A percentile compares a stretch with the other conserved stretches of the same genome.
These are phyloP conservation scores for Julus scanicus DNA, from an alignment of 2,888 invertebrate genomes.

Conservation along the genomic window DNA sequence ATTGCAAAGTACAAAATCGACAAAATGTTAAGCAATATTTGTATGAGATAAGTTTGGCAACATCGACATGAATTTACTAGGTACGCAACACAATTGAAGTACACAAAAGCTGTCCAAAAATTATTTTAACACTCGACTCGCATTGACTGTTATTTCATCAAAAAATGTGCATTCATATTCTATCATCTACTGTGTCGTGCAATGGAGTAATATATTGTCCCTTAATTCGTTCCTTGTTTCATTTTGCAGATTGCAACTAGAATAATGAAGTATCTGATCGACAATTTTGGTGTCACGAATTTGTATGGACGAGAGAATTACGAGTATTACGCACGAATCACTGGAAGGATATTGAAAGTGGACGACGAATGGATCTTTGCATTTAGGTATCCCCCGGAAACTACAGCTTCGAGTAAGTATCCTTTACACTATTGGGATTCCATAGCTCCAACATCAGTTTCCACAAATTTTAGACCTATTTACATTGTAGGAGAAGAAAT, in stretches of 20 bases:
- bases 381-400: constrained; percentile 86
- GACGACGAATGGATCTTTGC: constrained; percentile 97
- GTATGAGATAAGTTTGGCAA: no score
- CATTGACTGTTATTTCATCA: no score
- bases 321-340: constrained; percentile 94
- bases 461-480: background rate
- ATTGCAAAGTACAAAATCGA: no score
- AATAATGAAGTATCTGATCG: constrained; percentile 96
- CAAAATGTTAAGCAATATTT: no score
- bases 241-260: constrained; percentile 84
- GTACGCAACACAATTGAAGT: no score
- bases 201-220: constrained; percentile 21
- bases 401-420: constrained; percentile 70
- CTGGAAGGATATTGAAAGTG: constrained; percentile 89
- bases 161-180: background rate
- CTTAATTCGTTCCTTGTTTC: constrained; percentile 47
- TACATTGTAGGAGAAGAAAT: constrained; percentile 73
- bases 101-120: background rate
- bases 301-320: constrained; percentile 95
- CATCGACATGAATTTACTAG: no score
- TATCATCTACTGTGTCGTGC: constrained; percentile 19
- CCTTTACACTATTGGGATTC: background rate
- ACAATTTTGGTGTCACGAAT: constrained; percentile 95
- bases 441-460: background rate
- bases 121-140: no score